Evolutionary conservation across 2,113 vertebrate species (phyloP), one percentile per base, ranked within the genome.

Genomic region (Lophotis ruficrista): DNA sequence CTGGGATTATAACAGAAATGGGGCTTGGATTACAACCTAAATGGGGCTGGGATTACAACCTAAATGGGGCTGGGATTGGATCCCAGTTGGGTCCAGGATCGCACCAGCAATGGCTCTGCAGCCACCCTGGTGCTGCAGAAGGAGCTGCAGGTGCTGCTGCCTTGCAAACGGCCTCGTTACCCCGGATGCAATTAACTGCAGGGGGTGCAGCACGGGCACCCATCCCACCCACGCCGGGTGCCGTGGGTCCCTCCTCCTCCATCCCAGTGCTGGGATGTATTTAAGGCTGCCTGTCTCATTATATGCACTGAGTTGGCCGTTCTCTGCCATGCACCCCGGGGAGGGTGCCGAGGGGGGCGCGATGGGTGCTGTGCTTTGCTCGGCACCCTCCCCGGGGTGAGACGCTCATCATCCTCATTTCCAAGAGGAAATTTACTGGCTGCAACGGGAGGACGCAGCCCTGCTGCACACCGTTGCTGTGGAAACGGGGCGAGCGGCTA

Each of bases 401-500:
- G 79, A 38, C 83, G 51, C 61, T 88, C 75, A 25, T 30, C 70
- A 56, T 38, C 79, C 68, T 93, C 81, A 5, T 62, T 10, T 57
- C 58, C 68, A n/a, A 78, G 83, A 95, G 93, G 95, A 96, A 96
- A 94, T 96, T 53, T 82, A 57, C 90, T 30, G 61, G 68, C 81
- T 86, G 73, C 89, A 47, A 25, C 1, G 35, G 81, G 79, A 95
- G 77, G 87, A 51, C 38, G 14, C 78, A 76, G 78, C 71, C 78
- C 71, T 87, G 94, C 93, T 88, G 89, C 89, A 76, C 76, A 66
- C 92, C 14, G 97, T 97, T 96, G 95, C 89, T 80, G 78, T 96
- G 91, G 97, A 62, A 96, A 97, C 96, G 8, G 72, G 61, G 53
- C 70, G 75, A 91, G 81, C 61, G 31, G 72, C 90, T 96, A 96